Conservation (phyloP, 2,888 invertebrate genomes). For the Zygothrica quintamaculata region DNA sequence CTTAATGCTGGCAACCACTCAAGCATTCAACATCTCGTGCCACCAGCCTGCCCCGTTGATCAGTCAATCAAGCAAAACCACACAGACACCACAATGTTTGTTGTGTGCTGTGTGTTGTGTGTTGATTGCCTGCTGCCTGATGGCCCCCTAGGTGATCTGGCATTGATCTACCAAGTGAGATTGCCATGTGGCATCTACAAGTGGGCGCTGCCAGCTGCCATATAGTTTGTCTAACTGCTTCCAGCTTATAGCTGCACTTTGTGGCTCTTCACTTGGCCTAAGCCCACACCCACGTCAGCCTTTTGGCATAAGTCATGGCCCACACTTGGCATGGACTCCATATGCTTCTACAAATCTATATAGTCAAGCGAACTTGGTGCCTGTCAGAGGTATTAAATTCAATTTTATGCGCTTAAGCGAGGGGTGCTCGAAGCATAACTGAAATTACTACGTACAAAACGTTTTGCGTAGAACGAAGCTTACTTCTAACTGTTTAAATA, state of each 20-base stretch:
- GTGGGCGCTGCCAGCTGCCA: conserved; percentile 47
- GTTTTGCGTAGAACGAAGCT: no score
- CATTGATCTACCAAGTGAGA: conserved; percentile 30
- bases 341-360: not conserved
- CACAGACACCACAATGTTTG: conserved; percentile 18
- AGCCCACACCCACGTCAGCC: conserved; percentile 20
- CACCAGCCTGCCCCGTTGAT: conserved; percentile 55
- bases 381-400: conserved; percentile 34
- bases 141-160: conserved; percentile 55
- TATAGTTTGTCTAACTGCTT: not conserved
- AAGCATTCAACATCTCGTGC: conserved; percentile 3
- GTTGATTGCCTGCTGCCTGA: conserved; percentile 46
- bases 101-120: conserved; percentile 31
- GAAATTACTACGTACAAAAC: no score
- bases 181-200: conserved; percentile 30
- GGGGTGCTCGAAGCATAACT: conserved; percentile 5
- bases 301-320: conserved; percentile 14
- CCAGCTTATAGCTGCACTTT: no score
- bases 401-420: conserved; percentile 39
- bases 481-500: no score
- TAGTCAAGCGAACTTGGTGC: conserved; percentile 5
- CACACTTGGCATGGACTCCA: conserved; percentile 28
- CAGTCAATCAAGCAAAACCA: conserved; percentile 64
- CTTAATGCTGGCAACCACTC: conserved; percentile 13
- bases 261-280: conserved; percentile 26